Base-by-base conservation (phyloP, 2,888 invertebrate species). In the Ethmia dodecea region DNA sequence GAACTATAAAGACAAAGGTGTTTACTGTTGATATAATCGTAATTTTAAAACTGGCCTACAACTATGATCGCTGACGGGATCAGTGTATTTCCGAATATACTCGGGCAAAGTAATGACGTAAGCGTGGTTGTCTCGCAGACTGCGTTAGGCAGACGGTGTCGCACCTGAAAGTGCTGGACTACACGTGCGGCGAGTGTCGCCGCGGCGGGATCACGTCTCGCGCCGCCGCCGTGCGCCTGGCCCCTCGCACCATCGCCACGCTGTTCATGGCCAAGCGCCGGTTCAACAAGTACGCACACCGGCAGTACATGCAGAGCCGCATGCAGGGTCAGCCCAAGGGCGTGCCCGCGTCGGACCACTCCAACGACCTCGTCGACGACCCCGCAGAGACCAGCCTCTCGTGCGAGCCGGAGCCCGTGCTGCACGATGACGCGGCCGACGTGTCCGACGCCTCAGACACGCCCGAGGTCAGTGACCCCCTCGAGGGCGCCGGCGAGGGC, bases 261-360 rank as follows among this genome's bases (percentile, higher is more conserved):
- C 77, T 86, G 34, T 86, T 86, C 77, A 86, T 86, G 84, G 84
- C 84, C 60, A 86, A 86, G 74, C 81, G 84, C 1, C 78, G 84
- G 45, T 86, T 86, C 80, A 86, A 86, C 80, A 84, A 84, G 69
- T 86, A 86, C 77, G 84, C 84, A 58, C 84, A 84, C 57, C 72
- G 77, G 22, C 84, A 84, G 74, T 86, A 84, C 75, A 47, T 84
- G 57, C 61, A 57, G 49, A 68, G 64, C 47, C 64, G 74, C 35
- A 51, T 36, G 37, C 44, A 34, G 38, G 40, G 45, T 36, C 45
- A 29, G 31, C 35, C 36, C 27, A 39, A 35, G 24, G 36, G 31
- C 38, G 37, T 33, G 40, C 12, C 5, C 25, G 34, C 30, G 5
- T 13, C 29, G 18, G 20, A 13, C 8, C 20, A 16, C n/a, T 28